Evolutionary conservation across 1,140 invertebrate species (phyloP).

Genomic region (Danaus melanippus): DNA sequence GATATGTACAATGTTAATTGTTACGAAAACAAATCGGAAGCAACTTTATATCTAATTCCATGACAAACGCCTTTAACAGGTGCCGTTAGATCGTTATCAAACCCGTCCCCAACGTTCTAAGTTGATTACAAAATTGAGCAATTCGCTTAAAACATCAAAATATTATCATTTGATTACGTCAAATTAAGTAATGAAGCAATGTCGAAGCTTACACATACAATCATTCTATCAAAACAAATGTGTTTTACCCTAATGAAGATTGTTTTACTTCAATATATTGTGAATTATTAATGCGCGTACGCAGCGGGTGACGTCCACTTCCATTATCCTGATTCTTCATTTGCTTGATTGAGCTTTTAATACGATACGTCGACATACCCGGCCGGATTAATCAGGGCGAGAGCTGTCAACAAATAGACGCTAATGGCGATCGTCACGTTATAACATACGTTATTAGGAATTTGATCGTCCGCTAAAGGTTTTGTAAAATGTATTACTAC

Average conservation of each 20-base stretch:
- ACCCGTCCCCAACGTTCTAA: conserved; percentile 31
- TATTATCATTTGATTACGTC: conserved; percentile 34
- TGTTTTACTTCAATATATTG: conserved; percentile 51
- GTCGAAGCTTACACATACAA: conserved; percentile 29
- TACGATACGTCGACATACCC: conserved; percentile 61
- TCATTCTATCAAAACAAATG: conserved; percentile 51
- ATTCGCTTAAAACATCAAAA: conserved; percentile 43
- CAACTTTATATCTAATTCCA: conserved; percentile 26
- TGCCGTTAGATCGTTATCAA: conserved; percentile 31
- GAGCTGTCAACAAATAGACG: conserved; percentile 60
- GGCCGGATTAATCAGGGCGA: conserved; percentile 61
- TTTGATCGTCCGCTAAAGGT: no score
- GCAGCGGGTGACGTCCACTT: conserved; percentile 54
- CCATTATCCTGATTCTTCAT: conserved; percentile 71
- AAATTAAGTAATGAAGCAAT: conserved; percentile 30
- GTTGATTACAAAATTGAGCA: conserved; percentile 54
- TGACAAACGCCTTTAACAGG: conserved; percentile 28
- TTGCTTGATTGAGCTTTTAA: conserved; percentile 72
- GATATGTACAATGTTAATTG: conserved; percentile 17
- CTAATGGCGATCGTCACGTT: conserved; percentile 58
- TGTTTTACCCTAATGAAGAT: conserved; percentile 68
- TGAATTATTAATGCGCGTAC: conserved; percentile 71
- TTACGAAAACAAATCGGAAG: conserved; percentile 26
- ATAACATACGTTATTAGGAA: conserved; percentile 16
- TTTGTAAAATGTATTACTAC: no score